phyloP scores from a whole-genome alignment of 37 sponge, comb jelly and placozoan genomes.

The Theonella swinhoei region DNA sequence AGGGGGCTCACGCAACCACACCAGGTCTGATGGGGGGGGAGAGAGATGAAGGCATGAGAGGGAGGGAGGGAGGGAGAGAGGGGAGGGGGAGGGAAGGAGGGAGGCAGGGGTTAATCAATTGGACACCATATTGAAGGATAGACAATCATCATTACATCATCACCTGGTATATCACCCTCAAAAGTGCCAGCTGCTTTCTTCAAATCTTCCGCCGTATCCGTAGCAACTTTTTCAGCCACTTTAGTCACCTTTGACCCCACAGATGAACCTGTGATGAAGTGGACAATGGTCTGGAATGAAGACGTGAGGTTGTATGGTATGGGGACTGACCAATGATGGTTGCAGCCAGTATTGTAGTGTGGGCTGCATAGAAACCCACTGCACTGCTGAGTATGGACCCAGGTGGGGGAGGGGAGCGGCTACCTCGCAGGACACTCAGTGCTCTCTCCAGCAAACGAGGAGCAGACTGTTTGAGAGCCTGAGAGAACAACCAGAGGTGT shows the following conservation, averaged over 20 bases:
- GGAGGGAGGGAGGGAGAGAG: not conserved
- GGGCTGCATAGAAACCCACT: constrained; percentile 74
- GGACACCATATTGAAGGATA: no score
- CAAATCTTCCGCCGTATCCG: constrained; percentile 60
- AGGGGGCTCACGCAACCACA: constrained; percentile 47
- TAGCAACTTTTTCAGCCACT: constrained; percentile 69
- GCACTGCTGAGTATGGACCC: constrained; percentile 54
- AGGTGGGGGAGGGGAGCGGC: not conserved
- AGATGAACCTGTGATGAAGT: constrained; percentile 33
- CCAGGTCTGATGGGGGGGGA: no score
- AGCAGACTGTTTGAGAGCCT: not conserved
- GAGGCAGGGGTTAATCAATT: no score
- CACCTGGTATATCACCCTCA: constrained; percentile 43
- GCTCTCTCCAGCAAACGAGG: constrained; percentile 30
- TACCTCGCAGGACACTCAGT: constrained; percentile 34
- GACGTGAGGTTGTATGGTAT: not conserved
- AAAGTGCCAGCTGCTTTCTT: constrained; percentile 27
- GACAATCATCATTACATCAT: no score
- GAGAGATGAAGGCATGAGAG: not conserved
- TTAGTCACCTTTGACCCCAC: constrained; percentile 64
- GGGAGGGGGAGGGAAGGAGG: not conserved
- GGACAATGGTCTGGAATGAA: not conserved
- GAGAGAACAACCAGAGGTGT: no score
- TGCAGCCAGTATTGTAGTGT: constrained; percentile 66
- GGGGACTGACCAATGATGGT: constrained; percentile 50